Base-by-base conservation (phyloP, 2,113 vertebrate species). In the Megaceryle torquata region DNA sequence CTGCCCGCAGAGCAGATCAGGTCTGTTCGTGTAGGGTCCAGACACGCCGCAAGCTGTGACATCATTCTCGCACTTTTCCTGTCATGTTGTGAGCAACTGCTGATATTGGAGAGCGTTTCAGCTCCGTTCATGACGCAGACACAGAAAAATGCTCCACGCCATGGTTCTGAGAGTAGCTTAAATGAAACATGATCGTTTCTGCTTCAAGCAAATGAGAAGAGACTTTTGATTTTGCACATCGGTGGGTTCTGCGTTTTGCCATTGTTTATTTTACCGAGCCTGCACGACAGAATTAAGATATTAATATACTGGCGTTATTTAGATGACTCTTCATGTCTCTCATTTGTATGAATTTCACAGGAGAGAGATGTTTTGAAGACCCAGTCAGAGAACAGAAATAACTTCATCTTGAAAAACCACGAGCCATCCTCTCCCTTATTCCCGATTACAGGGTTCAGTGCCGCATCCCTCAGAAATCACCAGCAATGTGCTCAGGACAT, bases 211-310 rank as follows among this genome's bases (percentile, higher is more conserved):
- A 71, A 89, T 13, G 43, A 76, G 86, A 48, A 57, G 71, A 88
- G 60, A 67, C 56, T 89, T 95, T 82, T 29, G 54, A 24, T 75
- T 86, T 68, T 83, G 56, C 91, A 80, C 85, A 76, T 68, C 71
- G 41, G 72, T 5, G 51, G 31, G 11, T 21, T 48, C 77, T 44
- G 29, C 2, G 6, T 46, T 59, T 41, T 76, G 72, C 26, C 48
- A 53, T 22, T 86, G 91, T 86, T 89, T 86, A n/a, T 91, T 86
- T 86, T 59, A 48, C 85, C 44, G 21, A 91, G 72, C 68, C 68
- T 13, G 20, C 37, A 18, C 44, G 59, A 68, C 7, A 61, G 81
- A 86, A 88, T 86, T 79, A 19, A 76, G 67, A 54, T 39, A 86
- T 50, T 68, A 69, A 48, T 71, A 24, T 19, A 10, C 5, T 41